Percentiles rank a stretch among this genome's conserved stretches.
phyloP scores from a whole-genome alignment of 2,113 vertebrate species.

The Ceyx margarethae region DNA sequence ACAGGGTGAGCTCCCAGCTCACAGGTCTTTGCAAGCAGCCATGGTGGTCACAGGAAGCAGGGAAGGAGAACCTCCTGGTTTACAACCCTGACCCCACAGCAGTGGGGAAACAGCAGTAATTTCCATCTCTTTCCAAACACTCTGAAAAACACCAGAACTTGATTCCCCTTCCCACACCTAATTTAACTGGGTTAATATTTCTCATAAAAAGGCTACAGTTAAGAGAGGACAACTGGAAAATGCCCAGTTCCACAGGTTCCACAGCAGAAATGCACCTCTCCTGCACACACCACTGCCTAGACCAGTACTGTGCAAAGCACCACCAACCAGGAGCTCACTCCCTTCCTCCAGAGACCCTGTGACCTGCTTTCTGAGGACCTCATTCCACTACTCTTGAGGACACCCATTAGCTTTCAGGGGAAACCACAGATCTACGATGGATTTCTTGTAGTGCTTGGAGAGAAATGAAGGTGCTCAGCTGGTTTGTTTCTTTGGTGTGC shows the following conservation, averaged over 20 bases:
- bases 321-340: background rate
- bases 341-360: background rate
- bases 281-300: background rate
- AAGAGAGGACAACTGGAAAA: background rate
- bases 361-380: background rate
- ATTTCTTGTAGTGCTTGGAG: background rate
- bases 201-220: background rate
- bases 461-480: background rate
- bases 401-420: background rate
- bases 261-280: background rate
- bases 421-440: background rate
- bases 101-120: background rate
- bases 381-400: background rate
- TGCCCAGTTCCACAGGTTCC: background rate
- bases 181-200: background rate
- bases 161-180: background rate
- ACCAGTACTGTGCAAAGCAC: accelerated
- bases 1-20: background rate
- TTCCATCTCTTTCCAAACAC: background rate
- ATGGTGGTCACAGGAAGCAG: background rate
- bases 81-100: background rate
- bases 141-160: background rate
- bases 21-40: background rate
- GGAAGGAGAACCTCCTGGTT: background rate
- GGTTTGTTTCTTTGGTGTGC: background rate